These are phyloP conservation scores for Lacerta bilineata DNA, from an alignment of 2,797 vertebrate genomes.

Conservation along the genomic window DNA sequence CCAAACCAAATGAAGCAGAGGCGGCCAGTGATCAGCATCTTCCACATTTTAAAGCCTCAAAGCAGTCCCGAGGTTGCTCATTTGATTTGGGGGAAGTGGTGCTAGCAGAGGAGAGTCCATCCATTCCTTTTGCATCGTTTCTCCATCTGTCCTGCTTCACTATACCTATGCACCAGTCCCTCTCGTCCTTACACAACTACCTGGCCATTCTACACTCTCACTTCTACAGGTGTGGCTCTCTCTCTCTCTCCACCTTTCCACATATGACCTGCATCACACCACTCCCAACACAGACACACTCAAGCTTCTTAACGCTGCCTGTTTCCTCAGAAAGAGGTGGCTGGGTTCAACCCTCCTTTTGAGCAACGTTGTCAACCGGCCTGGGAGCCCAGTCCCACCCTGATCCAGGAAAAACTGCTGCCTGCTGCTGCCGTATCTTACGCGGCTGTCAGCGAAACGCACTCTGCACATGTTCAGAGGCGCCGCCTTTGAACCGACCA, in stretches of 20 bases:
- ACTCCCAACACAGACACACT: neutral
- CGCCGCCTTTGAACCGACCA: too few species aligned
- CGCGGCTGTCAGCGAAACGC: too few species aligned
- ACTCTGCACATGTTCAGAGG: slow-evolving; percentile 10
- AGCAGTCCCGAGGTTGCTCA: neutral
- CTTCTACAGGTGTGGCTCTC: neutral
- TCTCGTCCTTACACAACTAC: neutral
- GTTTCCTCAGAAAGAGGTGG: neutral
- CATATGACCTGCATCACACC: neutral
- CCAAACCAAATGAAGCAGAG: neutral
- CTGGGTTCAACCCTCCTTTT: neutral
- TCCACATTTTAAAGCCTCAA: neutral
- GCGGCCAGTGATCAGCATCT: neutral
- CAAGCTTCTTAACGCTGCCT: too few species aligned
- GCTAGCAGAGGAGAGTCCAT: neutral
- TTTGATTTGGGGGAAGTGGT: neutral
- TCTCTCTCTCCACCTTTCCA: too few species aligned
- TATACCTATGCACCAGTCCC: neutral
- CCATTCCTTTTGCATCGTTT: neutral
- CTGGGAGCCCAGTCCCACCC: neutral
- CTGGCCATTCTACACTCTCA: neutral
- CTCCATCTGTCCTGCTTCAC: neutral
- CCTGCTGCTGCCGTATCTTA: neutral
- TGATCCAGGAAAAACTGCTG: neutral
- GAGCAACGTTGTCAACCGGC: neutral